phyloP scores from a whole-genome alignment of 2,888 invertebrate species.

The Nymphalis c-album region DNA sequence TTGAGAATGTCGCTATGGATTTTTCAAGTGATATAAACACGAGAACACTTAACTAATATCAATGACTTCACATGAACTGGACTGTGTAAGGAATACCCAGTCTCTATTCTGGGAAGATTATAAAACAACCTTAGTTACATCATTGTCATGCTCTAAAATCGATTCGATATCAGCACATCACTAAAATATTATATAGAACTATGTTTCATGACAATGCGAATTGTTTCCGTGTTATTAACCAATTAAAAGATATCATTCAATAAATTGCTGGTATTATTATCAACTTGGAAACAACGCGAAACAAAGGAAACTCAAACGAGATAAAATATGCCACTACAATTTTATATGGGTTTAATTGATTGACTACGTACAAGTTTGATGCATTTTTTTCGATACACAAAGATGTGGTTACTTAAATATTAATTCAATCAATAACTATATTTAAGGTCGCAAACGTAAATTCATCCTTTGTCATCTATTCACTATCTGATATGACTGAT shows the following conservation, averaged over 20 bases:
- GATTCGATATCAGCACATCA: constrained; percentile 5
- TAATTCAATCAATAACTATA: no score
- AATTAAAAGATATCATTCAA: constrained; percentile 29
- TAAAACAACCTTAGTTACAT: neutral
- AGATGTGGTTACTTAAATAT: no score
- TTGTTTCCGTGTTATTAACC: constrained; percentile 24
- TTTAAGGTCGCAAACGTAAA: no score
- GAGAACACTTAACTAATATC: constrained; percentile 28
- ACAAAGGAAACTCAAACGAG: constrained; percentile 15
- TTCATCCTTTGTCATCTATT: no score
- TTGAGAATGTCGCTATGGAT: constrained; percentile 59
- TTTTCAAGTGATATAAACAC: constrained; percentile 38
- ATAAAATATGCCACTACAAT: constrained; percentile 11
- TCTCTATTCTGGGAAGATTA: constrained; percentile 5
- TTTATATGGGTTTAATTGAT: constrained; percentile 3
- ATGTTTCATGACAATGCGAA: constrained; percentile 14
- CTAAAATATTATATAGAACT: constrained; percentile 8
- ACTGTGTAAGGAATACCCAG: constrained; percentile 8
- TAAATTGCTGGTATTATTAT: constrained; percentile 24
- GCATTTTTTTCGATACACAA: neutral
- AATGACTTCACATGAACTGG: constrained; percentile 17
- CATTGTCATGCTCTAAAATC: neutral
- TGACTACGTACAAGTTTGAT: constrained; percentile 1
- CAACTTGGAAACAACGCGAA: constrained; percentile 14
- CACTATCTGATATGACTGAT: no score